Base-by-base conservation (phyloP, 2,113 vertebrate species). In the Triplophysa rosa region DNA sequence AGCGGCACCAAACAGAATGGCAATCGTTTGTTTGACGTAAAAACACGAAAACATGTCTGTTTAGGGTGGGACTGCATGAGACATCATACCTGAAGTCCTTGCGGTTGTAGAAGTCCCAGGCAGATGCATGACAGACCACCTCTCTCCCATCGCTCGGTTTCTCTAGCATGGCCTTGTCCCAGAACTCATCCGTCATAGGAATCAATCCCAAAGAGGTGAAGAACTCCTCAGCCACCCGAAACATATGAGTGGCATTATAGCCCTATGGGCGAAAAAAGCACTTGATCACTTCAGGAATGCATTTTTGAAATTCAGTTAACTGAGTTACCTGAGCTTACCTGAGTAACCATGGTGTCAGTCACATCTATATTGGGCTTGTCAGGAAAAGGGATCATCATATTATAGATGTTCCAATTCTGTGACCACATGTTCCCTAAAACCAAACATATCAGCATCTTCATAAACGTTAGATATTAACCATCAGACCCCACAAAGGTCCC, bases 81-180 rank as follows among this genome's bases (percentile, higher is more conserved):
- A 9, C 54, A 16, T 52, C 2, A 21, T 52, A 98, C 97, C 97
- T 97, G 93, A 99, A 99, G 89, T 98, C 97, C 74, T 93, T 96
- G 81, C 95, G 93, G 88, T 99, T 99, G 90, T 95, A 96, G 88
- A 99, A 99, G 89, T 99, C 97, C 97, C 97, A 99, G 78, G 97
- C 97, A 0, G 96, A 98, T 0, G 97, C 97, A 0, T 99, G 97
- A 23, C 97, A 99, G 79, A 98, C 96, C 77, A 98, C 96, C 65
- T 98, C 95, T 1, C 94, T 88, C 6, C 89, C 94, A 0, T 96
- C 94, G 0, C 16, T 33, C 0, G 97, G 97, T 61, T 98, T 99
- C 87, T 94, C 95, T 84, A 99, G 87, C 97, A 99, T 98, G 0
- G 97, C 97, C 45, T 86, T 67, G 0, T 91, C 2, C 97, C 97